Base-by-base conservation (phyloP, 1,140 invertebrate species). In the Drosophila triauraria region DNA sequence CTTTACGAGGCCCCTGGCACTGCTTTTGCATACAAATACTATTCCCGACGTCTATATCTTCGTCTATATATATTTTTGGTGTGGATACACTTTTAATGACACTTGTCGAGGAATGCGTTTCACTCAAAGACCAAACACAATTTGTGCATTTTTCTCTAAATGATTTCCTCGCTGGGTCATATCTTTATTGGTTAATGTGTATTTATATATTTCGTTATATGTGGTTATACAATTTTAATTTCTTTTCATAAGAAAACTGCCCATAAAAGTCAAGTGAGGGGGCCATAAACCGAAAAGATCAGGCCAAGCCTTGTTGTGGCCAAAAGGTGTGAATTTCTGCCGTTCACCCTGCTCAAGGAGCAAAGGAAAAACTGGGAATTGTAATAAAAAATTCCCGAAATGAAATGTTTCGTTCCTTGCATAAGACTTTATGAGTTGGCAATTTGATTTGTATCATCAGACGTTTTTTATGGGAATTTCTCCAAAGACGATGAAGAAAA, bases 241-340 rank as follows among this genome's bases (percentile, higher is more conserved):
- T 80, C 80, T 88, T 88, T 88, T 88, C 85, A 48, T 61, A 75
- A 10, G 85, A 84, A 87, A 81, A 81, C 69, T 87, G 84, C 35
- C 47, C 72, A 88, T 90, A 75, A 88, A 88, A 84, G 77, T 84
- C 70, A 68, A 80, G 48, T 56, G 72, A 50, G 64, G 74, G 42
- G 75, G 74, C 46, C 78, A 78, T 88, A 88, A 88, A 88, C 64
- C 23, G 32, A 38, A 38, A 38, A 74, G 70, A 74, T 74, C 72
- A 51, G 82, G 32, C 78, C 77, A 63, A 58, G 69, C 58, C 54
- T 68, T 78, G 74, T 90, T 88, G 85, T 90, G 84, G 78, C 85
- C 85, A 90, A 90, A 88, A 88, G 84, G 84, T 88, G 84, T 88
- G 85, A 88, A 88, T 68, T 80, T 70, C 69, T 38, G 68, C 51